phyloP scores from a whole-genome alignment of 1,140 invertebrate genomes.

The Globodera rostochiensis region DNA sequence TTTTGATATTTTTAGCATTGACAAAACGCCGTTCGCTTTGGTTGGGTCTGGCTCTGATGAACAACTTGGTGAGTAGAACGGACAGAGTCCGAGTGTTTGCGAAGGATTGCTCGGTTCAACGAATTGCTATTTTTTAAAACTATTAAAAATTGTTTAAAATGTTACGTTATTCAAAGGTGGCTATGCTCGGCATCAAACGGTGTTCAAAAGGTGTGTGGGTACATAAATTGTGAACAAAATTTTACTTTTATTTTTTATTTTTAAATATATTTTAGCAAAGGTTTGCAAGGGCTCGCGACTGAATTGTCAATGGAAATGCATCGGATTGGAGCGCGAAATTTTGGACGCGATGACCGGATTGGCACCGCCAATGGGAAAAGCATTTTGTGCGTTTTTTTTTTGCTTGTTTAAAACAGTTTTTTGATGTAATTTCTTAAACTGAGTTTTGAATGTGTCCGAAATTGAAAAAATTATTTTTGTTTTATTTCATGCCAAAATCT shows the following conservation, averaged over 20 bases:
- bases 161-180: constrained; percentile 71
- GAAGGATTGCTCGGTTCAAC: too few relatives aligned
- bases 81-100: too few relatives aligned
- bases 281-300: constrained; percentile 33
- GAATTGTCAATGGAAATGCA: constrained; percentile 53
- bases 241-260: not conserved
- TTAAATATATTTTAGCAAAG: constrained; percentile 20
- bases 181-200: constrained; percentile 74
- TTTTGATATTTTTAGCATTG: not conserved
- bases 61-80: constrained; percentile 71
- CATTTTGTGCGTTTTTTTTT: constrained; percentile 42
- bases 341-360: constrained; percentile 88
- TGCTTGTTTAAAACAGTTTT: not conserved
- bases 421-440: too few relatives aligned
- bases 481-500: not conserved
- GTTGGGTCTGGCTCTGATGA: constrained; percentile 95
- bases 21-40: constrained; percentile 75
- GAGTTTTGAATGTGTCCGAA: too few relatives aligned
- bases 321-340: constrained; percentile 73
- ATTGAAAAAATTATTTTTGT: not conserved
- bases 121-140: too few relatives aligned
- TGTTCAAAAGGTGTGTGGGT: constrained; percentile 32
- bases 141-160: too few relatives aligned
- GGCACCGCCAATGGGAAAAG: constrained; percentile 71
- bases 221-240: not conserved